These are phyloP conservation scores for Megastigmus dorsalis DNA, from an alignment of 2,888 invertebrate species.

Conservation along the genomic window DNA sequence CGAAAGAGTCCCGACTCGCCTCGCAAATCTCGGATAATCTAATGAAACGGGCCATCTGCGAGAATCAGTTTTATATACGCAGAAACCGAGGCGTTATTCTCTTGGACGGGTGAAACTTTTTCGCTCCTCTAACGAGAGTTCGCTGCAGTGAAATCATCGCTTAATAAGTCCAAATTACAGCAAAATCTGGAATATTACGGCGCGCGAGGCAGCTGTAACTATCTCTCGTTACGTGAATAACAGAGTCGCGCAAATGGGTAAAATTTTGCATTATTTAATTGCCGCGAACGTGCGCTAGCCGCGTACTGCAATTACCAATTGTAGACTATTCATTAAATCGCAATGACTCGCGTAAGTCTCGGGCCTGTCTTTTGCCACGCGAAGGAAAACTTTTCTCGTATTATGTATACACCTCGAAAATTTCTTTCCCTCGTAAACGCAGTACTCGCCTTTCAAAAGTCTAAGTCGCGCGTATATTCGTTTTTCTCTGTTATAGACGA, in stretches of 20 bases:
- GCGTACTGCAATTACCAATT: background rate
- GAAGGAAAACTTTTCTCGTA: background rate
- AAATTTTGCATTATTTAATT: too few relatives aligned
- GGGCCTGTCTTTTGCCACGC: too few relatives aligned
- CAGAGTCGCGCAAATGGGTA: too few relatives aligned
- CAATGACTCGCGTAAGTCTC: too few relatives aligned
- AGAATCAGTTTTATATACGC: constrained; percentile 32
- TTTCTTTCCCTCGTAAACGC: background rate
- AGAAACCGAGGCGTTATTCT: constrained; percentile 12
- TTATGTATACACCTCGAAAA: background rate
- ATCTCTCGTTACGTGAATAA: too few relatives aligned
- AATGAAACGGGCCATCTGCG: constrained; percentile 32
- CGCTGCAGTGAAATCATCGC: constrained; percentile 25
- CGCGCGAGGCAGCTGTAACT: too few relatives aligned
- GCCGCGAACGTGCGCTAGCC: too few relatives aligned
- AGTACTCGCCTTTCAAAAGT: background rate
- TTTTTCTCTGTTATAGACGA: constrained; percentile 2
- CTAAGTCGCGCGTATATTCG: constrained; percentile 2
- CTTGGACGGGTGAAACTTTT: constrained; percentile 24
- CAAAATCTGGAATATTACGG: too few relatives aligned
- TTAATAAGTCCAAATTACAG: too few relatives aligned
- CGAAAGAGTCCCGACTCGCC: too few relatives aligned
- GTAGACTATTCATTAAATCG: too few relatives aligned
- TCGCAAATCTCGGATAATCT: constrained; percentile 51
- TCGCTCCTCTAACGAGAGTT: too few relatives aligned